Conservation (phyloP, 1,140 invertebrate genomes). For the Argopecten irradians region DNA sequence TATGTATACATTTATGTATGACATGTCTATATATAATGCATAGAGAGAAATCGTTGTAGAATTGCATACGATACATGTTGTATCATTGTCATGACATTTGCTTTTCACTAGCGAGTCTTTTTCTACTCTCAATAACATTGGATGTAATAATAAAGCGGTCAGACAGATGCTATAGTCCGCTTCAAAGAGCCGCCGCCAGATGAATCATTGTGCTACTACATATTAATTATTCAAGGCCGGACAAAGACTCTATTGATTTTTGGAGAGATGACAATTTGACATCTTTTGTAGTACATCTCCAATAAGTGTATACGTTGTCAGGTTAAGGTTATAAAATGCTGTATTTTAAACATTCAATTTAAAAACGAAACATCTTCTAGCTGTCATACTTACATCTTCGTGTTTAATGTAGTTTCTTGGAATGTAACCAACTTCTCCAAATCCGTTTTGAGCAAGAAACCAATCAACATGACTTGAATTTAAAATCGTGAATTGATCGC, state of each 20-base stretch:
- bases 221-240: slow-evolving; percentile 2
- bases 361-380: neutral
- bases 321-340: neutral
- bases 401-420: slow-evolving; percentile 67
- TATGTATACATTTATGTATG: too few species aligned
- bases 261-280: neutral
- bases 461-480: slow-evolving; percentile 60
- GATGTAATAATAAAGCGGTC: neutral
- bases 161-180: neutral
- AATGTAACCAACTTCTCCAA: slow-evolving; percentile 68
- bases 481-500: slow-evolving; percentile 67
- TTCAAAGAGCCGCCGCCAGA: neutral
- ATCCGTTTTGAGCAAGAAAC: slow-evolving; percentile 67
- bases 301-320: neutral
- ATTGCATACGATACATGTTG: too few species aligned
- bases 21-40: too few species aligned
- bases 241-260: neutral
- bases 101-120: neutral
- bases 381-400: slow-evolving; percentile 54
- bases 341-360: neutral
- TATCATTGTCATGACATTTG: too few species aligned
- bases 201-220: slow-evolving; percentile 15
- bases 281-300: neutral
- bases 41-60: too few species aligned
- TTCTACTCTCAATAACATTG: neutral